Conservation (phyloP, 1,140 invertebrate species). For the Tyrophagus putrescentiae region DNA sequence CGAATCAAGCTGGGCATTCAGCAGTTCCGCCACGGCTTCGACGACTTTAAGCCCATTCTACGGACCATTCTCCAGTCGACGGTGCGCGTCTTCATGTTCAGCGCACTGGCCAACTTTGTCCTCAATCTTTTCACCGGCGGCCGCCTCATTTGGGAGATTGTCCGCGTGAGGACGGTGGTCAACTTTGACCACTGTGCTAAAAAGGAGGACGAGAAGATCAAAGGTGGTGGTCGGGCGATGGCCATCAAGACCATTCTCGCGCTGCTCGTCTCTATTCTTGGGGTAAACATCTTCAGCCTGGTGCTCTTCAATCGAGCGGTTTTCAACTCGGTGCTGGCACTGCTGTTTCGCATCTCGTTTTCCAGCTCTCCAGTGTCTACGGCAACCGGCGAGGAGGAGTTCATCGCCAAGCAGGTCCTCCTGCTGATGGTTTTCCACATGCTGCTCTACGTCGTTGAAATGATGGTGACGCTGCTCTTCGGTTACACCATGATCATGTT, state of each 20-base stretch:
- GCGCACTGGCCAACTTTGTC: background rate
- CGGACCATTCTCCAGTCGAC: background rate
- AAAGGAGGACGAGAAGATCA: too few relatives aligned
- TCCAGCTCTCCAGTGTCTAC: background rate
- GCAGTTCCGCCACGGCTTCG: background rate
- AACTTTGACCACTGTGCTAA: background rate
- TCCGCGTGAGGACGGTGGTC: background rate
- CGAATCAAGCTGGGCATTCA: background rate
- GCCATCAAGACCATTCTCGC: background rate
- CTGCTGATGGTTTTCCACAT: background rate
- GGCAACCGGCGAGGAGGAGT: background rate
- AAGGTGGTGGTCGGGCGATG: too few relatives aligned
- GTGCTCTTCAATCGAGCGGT: background rate
- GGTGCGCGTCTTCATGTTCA: background rate
- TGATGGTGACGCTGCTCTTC: background rate
- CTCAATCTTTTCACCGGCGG: background rate
- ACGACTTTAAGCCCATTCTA: conserved; percentile 1
- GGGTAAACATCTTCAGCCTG: background rate
- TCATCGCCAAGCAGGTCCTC: background rate
- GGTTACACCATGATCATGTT: background rate
- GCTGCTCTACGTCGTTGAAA: background rate
- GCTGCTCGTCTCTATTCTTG: background rate
- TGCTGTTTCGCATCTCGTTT: background rate
- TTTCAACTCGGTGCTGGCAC: background rate
- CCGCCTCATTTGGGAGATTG: background rate